Conservation (phyloP, 2,113 vertebrate species). For the Electrona antarctica region DNA sequence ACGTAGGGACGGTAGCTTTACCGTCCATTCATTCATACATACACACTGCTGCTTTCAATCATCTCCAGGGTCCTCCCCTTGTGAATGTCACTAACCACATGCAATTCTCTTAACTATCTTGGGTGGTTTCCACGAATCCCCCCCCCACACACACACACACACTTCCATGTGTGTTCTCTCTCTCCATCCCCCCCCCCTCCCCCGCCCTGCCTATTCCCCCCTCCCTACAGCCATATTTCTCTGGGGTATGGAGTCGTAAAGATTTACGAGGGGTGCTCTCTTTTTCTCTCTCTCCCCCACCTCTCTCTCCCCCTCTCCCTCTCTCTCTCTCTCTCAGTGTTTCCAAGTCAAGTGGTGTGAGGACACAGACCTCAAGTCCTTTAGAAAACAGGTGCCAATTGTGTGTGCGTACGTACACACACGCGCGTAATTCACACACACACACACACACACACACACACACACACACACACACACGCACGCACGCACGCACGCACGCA, state of each 20-base stretch:
- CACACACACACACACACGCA: not conserved
- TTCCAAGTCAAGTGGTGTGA: constrained; percentile 43
- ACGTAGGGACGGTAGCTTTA: not conserved
- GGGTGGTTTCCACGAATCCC: constrained; percentile 57
- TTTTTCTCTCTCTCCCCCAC: constrained; percentile 22
- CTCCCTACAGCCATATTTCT: constrained; percentile 47
- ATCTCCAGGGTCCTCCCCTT: constrained; percentile 50
- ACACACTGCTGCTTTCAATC: constrained; percentile 64
- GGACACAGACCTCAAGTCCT: constrained; percentile 35
- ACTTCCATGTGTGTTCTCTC: constrained; percentile 27
- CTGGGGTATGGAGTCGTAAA: constrained; percentile 50
- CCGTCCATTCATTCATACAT: constrained; percentile 45
- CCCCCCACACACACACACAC: constrained; percentile 15
- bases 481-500: not conserved
- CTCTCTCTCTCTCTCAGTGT: constrained; percentile 2
- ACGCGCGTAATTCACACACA: not conserved
- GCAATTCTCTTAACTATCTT: constrained; percentile 64
- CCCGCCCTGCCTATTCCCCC: not conserved
- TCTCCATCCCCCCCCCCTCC: constrained; percentile 14
- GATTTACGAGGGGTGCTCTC: constrained; percentile 62
- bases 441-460: not conserved
- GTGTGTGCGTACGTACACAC: not conserved
- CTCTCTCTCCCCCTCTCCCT: not conserved
- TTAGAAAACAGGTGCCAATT: constrained; percentile 56
- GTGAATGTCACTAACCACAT: constrained; percentile 66